Base-by-base conservation (phyloP, 2,113 vertebrate genomes). In the Scalopus aquaticus region DNA sequence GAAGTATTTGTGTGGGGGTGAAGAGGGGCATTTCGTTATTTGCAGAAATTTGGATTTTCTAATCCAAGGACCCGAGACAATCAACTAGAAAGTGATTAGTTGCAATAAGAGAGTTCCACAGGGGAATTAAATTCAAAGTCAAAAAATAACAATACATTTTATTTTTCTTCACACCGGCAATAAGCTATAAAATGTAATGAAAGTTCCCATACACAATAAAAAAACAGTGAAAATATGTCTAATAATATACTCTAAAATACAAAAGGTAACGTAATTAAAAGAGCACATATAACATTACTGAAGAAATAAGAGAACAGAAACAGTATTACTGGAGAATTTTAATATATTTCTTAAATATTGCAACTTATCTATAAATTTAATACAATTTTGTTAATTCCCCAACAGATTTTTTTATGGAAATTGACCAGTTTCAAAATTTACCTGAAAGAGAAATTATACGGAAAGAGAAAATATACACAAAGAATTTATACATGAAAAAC, bases 81-180 rank as follows among this genome's bases (percentile, higher is more conserved):
- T 94, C 58, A 92, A 72, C 51, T 56, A n/a, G 58, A 76, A 95
- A 87, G 30, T 1, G 76, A 92, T 96, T 87, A 90, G 37, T 46
- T 97, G 22, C 79, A 91, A 79, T 46, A 67, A 54, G 46, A 64
- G n/a, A 93, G 24, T 79, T 83, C 49, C 72, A 83, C 60, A 87
- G 72, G 80, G 80, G 73, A 93, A 60, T 16, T 2, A 91, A 51
- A 86, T 70, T 80, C 16, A 92, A 69, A 51, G 77, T 74, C 60
- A 83, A 90, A 39, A 95, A 80, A 69, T 37, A 83, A 93, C 93
- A 96, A 76, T 92, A 82, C 89, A 54, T 9, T 73, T 78, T n/a
- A 85, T 90, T 67, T 79, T 67, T 17, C 56, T 72, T 6, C 26
- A 91, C 26, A 93, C 19, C n/a, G 88, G 60, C 26, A 76, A 87